A percentile compares a stretch with the other conserved stretches of the same genome.
Conservation (phyloP, 2,888 invertebrate species). For the Phengaris alcon region DNA sequence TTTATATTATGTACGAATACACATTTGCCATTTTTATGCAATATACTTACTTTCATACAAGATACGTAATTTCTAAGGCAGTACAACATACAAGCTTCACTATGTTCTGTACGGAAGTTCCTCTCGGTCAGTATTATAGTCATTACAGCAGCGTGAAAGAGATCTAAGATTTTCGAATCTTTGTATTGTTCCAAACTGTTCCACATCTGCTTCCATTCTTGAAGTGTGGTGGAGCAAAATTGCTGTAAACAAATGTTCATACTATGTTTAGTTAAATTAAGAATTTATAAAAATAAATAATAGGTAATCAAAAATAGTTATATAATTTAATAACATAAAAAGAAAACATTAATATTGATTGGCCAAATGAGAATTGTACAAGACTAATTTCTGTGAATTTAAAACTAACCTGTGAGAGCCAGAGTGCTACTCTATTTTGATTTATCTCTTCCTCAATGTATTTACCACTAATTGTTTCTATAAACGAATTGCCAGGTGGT, state of each 20-base stretch:
- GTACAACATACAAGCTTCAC: slow-evolving; percentile 56
- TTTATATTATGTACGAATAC: no score
- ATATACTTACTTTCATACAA: slow-evolving; percentile 53
- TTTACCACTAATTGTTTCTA: slow-evolving; percentile 55
- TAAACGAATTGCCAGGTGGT: slow-evolving; percentile 52
- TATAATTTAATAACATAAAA: no score
- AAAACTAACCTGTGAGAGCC: slow-evolving; percentile 55
- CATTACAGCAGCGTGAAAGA: slow-evolving; percentile 51
- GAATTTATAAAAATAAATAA: no score
- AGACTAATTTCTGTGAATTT: background rate
- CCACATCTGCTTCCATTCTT: slow-evolving; percentile 66
- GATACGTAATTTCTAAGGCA: slow-evolving; percentile 58
- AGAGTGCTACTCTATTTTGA: slow-evolving; percentile 48
- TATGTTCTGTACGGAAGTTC: slow-evolving; percentile 47
- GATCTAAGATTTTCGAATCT: slow-evolving; percentile 45
- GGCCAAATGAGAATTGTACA: no score
- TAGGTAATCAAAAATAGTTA: no score
- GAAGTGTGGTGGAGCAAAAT: slow-evolving; percentile 52
- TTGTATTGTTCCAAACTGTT: slow-evolving; percentile 49
- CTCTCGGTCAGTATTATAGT: slow-evolving; percentile 50
- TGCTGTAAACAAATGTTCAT: slow-evolving; percentile 45
- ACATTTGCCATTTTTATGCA: background rate
- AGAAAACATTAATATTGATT: no score
- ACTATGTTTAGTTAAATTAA: no score
- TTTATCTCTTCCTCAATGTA: slow-evolving; percentile 46